Evolutionary conservation across 2,797 vertebrate species (phyloP), one percentile per base, ranked within the genome.

Genomic region (Sarcoramphus papa): DNA sequence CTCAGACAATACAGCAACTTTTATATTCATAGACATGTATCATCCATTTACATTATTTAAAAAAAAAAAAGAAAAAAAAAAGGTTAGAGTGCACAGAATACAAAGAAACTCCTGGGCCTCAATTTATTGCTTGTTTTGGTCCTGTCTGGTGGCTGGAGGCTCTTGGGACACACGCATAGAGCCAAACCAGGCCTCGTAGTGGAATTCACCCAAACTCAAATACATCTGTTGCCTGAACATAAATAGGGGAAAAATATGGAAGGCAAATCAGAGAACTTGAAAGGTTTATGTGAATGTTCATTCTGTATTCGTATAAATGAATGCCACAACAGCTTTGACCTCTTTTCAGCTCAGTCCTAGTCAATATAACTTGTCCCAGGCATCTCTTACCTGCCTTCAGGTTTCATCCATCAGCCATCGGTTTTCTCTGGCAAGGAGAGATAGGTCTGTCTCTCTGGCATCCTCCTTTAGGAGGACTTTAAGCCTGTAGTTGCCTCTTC

Each of bases 181-280:
- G 19, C 21, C 2, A 0, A 69, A 78, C 11, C 33, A 81, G 30
- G 30, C 24, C 24, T 63, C 1, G 0, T 4, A 35, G 7, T 8
- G 31, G 33, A 84, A 83, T 23, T 30, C 27, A 53, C 28, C 20
- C 40, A 70, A 15, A 47, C 24, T 62, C 23, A 67, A 70, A 68
- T 22, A 30, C 15, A 9, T 73, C 63, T 62, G 12, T 27, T 47
- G 9, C 28, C 59, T 45, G 14, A 74, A 69, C 9, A 17, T 19
- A 91, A 56, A 56, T 2, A 43, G 16, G 28, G 10, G 3, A 3
- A 24, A 85, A 79, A 43, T 17, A 56, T 0, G 1, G 48, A 82
- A 85, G 21, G 14, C 1, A 73, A 67, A 79, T 17, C 23, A 47
- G 40, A 57, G 5, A 48, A 33, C 53, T 79, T 27, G 9, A 45